Evolutionary conservation across 2,888 invertebrate genomes (phyloP), one percentile per base, ranked within the genome.

Genomic region (Drosophila ustulata): DNA sequence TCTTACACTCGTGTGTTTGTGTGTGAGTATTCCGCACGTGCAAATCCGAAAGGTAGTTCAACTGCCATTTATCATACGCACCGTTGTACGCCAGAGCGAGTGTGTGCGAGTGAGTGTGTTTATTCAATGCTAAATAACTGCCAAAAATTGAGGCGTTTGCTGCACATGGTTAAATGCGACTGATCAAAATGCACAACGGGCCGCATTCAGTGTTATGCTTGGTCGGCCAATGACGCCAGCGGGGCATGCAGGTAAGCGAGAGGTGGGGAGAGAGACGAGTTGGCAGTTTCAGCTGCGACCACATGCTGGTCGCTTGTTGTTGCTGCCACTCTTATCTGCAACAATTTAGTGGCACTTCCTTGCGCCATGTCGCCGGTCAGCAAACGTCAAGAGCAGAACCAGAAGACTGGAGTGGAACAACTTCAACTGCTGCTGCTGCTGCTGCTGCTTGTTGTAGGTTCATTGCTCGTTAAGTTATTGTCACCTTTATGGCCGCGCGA

Each of bases 381-480:
- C 75, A 59, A 52, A 76, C 66, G 78, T 74, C 75, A 76, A 69
- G 62, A 73, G 63, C 76, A 79, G 53, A 53, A 61, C 6, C 23
- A 4, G 28, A 18, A 4, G 3, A 30, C 8, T 37, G 39, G 11
- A 32, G 23, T 13, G n/a, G 43, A 37, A 37, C n/a, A 37, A 37
- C 52, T 61, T n/a, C n/a, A n/a, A 1, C 18, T 18, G 18, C 18
- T 18, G 18, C 18, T 18, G 18, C 18, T 18, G 18, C 18, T 18
- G 18, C 18, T 18, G 18, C 18, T 18, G 18, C 18, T 18, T 18
- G 18, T 18, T 18, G 73, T 75, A 82, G 80, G 90, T 91, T 90
- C 90, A 90, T 90, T 90, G 90, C 90, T 89, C 90, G 88, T 88
- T 88, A 86, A 82, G 89, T 91, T 91, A 89, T 90, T 90, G 91